Evolutionary conservation across 2,797 vertebrate genomes (phyloP), one percentile per base, ranked within the genome.

Genomic region (Mallotus villosus): DNA sequence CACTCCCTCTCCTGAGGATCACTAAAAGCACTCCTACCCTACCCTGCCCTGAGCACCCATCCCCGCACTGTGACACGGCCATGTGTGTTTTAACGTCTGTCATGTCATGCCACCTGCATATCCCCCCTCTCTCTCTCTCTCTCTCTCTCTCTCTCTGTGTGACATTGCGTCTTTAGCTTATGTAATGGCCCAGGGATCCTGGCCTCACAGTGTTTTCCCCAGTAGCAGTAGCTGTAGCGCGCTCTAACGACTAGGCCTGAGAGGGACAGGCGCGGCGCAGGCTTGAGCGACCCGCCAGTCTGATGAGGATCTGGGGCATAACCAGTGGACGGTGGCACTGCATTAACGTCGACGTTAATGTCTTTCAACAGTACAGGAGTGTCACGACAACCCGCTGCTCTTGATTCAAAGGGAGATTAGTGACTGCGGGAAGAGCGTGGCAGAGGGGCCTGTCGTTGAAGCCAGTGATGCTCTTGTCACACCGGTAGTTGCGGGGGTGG

Each of bases 291-390:
- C 14, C 74, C 70, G 79, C 72, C 71, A 72, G 78, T 34, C 2
- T 63, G 72, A 79, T 53, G 62, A 70, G 79, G 65, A 84, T 76
- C 76, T 58, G 1, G 82, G 37, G 64, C 1, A 58, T 85, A 84
- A 87, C 82, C 78, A 84, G 86, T 77, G 82, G 81, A 80, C 71
- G 57, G 75, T 73, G 67, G 75, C 74, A 73, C 21, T n/a, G 19
- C 41, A 8, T 82, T 88, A 82, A 83, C 76, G 73, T 77, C 78
- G 87, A 85, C 9, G 67, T 79, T 84, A 90, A 91, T 87, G 77
- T 79, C 81, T 86, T 86, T 75, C 62, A 83, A 82, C 87, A 80
- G 80, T 77, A 81, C 75, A 70, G 84, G 76, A 83, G 79, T 67
- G 63, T 5, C 17, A 69, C 2, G 7, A 19, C 37, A 5, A 79